Evolutionary conservation across 30 jellyfish, hydroid and myxozoan genomes (phyloP).

Genomic region (Nemopilema nomurai): DNA sequence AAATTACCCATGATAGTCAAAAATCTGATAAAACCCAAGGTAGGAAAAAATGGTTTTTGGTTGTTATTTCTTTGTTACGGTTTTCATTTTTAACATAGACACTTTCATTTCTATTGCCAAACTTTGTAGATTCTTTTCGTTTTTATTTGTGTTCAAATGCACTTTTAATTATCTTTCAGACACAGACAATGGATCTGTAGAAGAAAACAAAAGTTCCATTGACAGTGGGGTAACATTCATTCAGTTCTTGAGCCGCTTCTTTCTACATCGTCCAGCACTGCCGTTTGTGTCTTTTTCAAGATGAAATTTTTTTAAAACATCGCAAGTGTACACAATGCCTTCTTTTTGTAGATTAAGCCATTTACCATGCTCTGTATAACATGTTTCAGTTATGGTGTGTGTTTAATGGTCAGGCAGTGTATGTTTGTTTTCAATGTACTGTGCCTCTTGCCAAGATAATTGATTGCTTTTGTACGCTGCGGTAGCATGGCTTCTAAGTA

Average conservation of each 20-base stretch:
- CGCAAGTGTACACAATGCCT: background rate
- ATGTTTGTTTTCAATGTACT: too few species aligned
- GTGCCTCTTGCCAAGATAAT: too few species aligned
- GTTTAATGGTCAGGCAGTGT: too few species aligned
- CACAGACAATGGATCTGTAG: constrained; percentile 8
- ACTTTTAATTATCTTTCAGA: constrained; percentile 15
- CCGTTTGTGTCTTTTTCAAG: background rate
- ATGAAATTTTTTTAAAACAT: background rate
- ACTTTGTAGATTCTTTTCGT: background rate
- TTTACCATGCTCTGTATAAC: too few species aligned
- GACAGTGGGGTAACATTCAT: constrained; percentile 11
- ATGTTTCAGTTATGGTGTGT: too few species aligned
- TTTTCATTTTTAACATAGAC: background rate
- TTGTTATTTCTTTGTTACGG: background rate
- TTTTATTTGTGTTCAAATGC: background rate
- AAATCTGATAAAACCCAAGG: background rate
- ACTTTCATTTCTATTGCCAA: background rate
- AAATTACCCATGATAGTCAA: background rate
- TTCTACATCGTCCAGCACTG: background rate
- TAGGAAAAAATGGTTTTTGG: background rate
- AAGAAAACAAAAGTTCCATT: background rate
- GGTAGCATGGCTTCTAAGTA: too few species aligned
- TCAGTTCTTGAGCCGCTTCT: background rate
- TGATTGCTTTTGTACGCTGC: too few species aligned
- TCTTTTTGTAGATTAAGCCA: too few species aligned